phyloP scores from a whole-genome alignment of 2,888 invertebrate genomes.

The Dorcus parallelipipedus region DNA sequence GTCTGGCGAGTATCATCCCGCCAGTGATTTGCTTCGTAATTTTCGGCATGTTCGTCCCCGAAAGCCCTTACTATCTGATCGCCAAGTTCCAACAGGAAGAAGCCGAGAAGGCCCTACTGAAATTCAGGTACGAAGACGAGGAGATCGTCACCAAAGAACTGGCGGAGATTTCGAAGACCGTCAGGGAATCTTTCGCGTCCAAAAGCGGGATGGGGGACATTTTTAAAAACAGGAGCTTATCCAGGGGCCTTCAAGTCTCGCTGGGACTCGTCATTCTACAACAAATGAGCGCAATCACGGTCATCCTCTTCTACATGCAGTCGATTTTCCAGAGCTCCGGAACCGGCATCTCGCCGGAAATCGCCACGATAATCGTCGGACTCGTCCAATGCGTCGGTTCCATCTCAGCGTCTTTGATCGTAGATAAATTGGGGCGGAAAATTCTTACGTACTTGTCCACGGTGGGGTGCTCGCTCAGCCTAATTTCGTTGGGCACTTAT shows the following conservation, averaged over 20 bases:
- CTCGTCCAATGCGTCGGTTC: conserved; percentile 71
- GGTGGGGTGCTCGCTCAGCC: conserved; percentile 60
- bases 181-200: conserved; percentile 50
- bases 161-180: conserved; percentile 48
- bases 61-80: conserved; percentile 20
- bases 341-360: conserved; percentile 56
- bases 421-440: conserved; percentile 71
- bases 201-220: conserved; percentile 48
- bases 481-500: conserved; percentile 57
- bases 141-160: conserved; percentile 64
- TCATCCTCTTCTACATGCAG: conserved; percentile 74
- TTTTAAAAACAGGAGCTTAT: conserved; percentile 62
- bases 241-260: conserved; percentile 71
- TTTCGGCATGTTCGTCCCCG: conserved; percentile 14
- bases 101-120: conserved; percentile 57
- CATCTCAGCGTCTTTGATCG: conserved; percentile 68
- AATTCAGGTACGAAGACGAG: conserved; percentile 62
- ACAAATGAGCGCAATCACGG: conserved; percentile 78
- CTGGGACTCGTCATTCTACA: conserved; percentile 61
- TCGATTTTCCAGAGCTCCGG: conserved; percentile 66
- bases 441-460: conserved; percentile 68
- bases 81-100: conserved; percentile 49
- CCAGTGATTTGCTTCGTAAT: conserved; percentile 11
- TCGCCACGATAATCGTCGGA: conserved; percentile 72
- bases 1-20: conserved; percentile 8